Evolutionary conservation across 2,888 invertebrate genomes (phyloP).

Genomic region (Phlogophora meticulosa): DNA sequence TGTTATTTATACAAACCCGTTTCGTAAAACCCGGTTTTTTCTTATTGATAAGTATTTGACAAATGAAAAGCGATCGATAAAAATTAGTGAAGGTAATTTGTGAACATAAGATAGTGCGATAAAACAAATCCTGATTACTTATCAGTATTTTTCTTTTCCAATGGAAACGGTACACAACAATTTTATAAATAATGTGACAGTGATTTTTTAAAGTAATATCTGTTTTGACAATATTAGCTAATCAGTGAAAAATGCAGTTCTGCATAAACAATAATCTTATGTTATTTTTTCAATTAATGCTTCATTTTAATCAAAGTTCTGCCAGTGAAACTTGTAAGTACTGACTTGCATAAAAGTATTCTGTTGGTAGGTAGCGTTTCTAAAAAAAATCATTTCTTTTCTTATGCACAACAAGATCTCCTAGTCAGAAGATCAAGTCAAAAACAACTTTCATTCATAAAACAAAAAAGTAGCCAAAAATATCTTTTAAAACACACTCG

Average conservation of each 20-base stretch:
- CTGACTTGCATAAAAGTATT: background rate
- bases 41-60: constrained; percentile 17
- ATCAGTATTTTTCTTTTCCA: constrained; percentile 33
- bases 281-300: constrained; percentile 38
- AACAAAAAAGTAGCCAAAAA: no score
- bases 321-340: constrained; percentile 39
- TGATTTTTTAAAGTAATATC: constrained; percentile 16
- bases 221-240: background rate
- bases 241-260: constrained; percentile 40
- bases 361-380: background rate
- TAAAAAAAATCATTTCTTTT: background rate
- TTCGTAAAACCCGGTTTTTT: constrained; percentile 8
- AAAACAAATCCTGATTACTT: constrained; percentile 47
- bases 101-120: constrained; percentile 44
- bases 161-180: constrained; percentile 17
- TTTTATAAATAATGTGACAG: background rate
- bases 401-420: background rate
- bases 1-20: background rate
- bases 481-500: constrained; percentile 2
- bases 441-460: background rate
- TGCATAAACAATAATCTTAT: constrained; percentile 40
- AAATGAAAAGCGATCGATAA: constrained; percentile 43
- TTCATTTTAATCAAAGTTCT: constrained; percentile 40
- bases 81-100: constrained; percentile 40
- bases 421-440: background rate